These are phyloP conservation scores for Coregonus sp. DNA, from an alignment of 2,797 vertebrate genomes.

Conservation along the genomic window DNA sequence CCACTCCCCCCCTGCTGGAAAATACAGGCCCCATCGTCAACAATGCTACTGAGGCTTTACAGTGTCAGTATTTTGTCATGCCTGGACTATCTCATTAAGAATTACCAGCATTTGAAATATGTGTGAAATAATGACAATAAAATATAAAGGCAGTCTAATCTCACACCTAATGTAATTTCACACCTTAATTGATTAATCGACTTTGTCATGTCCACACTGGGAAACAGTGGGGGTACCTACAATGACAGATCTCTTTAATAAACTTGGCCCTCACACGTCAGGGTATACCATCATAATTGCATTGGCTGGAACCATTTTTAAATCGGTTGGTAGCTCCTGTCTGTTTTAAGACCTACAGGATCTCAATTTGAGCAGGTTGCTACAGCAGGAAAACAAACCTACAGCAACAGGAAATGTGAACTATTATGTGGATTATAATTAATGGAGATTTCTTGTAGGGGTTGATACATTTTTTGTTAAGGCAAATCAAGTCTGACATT, in stretches of 20 bases:
- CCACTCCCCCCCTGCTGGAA: background rate
- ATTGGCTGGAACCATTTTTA: constrained; percentile 60
- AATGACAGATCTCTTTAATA: constrained; percentile 77
- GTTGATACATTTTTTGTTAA: no score
- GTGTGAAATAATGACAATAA: constrained; percentile 62
- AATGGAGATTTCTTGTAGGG: no score
- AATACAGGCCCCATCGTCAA: constrained; percentile 15
- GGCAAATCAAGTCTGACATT: no score
- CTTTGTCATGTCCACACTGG: constrained; percentile 64
- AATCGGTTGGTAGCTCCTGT: constrained; percentile 46
- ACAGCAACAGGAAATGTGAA: no score
- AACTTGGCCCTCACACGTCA: constrained; percentile 64
- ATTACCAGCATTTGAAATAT: constrained; percentile 59
- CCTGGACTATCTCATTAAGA: constrained; percentile 47
- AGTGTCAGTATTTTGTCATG: constrained; percentile 14
- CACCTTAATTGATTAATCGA: constrained; percentile 64
- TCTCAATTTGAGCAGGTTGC: no score
- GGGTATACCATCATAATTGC: constrained; percentile 65
- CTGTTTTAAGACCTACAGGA: constrained; percentile 18
- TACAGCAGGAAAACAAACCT: no score
- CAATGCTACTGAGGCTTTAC: constrained; percentile 15
- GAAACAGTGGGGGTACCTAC: constrained; percentile 53
- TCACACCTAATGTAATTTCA: constrained; percentile 56
- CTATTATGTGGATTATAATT: no score
- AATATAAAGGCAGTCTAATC: constrained; percentile 59